A percentile compares a stretch with the other conserved stretches of the same genome.
Conservation (phyloP, 2,113 vertebrate genomes). For the Gambusia affinis region DNA sequence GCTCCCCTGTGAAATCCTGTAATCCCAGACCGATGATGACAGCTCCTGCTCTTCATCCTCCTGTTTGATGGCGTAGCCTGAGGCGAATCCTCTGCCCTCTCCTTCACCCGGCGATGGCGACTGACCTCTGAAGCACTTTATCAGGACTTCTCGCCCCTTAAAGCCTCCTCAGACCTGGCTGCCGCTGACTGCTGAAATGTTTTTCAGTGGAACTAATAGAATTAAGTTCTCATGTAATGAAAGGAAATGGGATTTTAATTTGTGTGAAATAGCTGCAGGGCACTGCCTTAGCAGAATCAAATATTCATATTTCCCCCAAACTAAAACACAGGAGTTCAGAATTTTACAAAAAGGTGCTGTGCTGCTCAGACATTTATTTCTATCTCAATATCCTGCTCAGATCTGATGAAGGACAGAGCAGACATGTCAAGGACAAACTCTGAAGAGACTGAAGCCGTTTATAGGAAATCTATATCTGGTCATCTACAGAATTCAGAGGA, state of each 20-base stretch:
- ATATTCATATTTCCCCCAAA: conserved; percentile 26
- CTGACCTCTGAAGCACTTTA: conserved; percentile 31
- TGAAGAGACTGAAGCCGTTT: background rate
- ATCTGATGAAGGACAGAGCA: background rate
- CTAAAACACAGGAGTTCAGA: conserved; percentile 8
- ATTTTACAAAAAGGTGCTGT: background rate
- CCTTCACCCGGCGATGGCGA: conserved; percentile 8
- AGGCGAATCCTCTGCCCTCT: conserved; percentile 23
- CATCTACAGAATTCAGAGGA: background rate
- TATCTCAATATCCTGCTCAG: background rate
- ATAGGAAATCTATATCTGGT: background rate
- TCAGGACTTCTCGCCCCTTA: background rate
- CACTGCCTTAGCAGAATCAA: background rate
- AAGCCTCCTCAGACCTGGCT: background rate
- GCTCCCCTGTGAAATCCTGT: conserved; percentile 35
- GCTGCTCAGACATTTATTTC: background rate
- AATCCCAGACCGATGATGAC: conserved; percentile 41
- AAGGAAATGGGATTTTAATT: background rate
- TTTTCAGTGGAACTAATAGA: conserved; percentile 1
- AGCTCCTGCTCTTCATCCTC: conserved; percentile 6
- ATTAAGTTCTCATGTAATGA: conserved; percentile 2
- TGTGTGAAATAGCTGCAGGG: conserved; percentile 25
- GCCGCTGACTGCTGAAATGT: background rate
- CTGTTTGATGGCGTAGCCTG: conserved; percentile 16
- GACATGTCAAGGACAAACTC: background rate